phyloP scores from a whole-genome alignment of 2,888 invertebrate species.

The Stictocephala bisonia region DNA sequence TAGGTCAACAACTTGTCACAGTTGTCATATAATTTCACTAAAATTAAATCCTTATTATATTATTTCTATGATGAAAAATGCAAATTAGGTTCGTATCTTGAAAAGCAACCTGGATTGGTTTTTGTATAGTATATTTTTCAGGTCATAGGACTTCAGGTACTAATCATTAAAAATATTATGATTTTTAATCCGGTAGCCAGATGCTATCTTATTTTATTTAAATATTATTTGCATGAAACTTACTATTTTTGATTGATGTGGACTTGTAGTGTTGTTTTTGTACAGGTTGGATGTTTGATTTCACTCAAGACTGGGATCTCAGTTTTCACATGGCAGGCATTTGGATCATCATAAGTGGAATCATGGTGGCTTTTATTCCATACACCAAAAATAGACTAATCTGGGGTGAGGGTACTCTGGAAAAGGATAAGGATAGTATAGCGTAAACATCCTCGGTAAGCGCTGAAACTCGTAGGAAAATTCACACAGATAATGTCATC shows the following conservation, averaged over 20 bases:
- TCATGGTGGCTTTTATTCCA: conserved; percentile 74
- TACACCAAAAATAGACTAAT: conserved; percentile 75
- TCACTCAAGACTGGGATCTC: conserved; percentile 78
- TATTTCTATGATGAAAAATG: no score
- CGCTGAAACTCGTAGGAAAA: no score
- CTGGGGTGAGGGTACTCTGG: conserved; percentile 68
- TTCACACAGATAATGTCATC: no score
- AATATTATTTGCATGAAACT: not conserved
- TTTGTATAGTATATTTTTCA: not conserved
- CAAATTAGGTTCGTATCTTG: no score
- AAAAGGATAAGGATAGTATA: conserved; percentile 63
- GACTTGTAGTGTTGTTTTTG: conserved; percentile 48
- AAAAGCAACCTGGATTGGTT: no score
- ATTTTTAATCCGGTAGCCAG: not conserved
- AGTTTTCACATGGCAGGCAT: conserved; percentile 85
- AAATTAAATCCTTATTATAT: no score
- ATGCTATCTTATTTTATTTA: not conserved
- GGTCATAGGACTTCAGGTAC: not conserved
- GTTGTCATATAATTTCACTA: no score
- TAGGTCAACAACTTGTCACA: no score
- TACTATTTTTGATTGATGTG: not conserved
- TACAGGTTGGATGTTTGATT: conserved; percentile 72
- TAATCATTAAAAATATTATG: not conserved
- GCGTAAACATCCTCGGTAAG: no score
- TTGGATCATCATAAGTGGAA: conserved; percentile 84